Base-by-base conservation (phyloP, 2,888 invertebrate species). In the Baronia brevicornis region DNA sequence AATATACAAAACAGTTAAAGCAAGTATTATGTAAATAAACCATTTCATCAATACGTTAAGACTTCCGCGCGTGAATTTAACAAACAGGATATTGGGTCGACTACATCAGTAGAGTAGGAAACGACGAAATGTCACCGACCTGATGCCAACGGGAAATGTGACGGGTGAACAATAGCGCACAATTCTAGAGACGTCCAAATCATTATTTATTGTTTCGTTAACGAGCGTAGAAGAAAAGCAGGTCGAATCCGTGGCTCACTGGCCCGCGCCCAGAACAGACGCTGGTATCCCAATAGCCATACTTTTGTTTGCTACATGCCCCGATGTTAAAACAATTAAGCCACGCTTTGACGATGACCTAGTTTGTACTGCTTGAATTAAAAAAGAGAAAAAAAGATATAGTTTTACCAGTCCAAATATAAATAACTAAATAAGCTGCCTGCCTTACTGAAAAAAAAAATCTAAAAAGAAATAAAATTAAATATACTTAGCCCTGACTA, bases 181-280 rank as follows among this genome's bases (percentile, higher is more conserved):
- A 65, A 51, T 56, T 55, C 58, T 54, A 55, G 61, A 60, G 64
- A 69, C 66, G 63, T 66, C 69, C 67, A 66, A 73, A 75, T 73
- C 68, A 75, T 78, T 77, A 74, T 74, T 75, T 77, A 77, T 79
- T 74, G 72, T 79, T 74, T 72, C 72, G 72, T 67, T 77, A 77
- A 77, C 75, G 74, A 77, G 73, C 70, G 56, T 51, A 59, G 63
- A 60, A 68, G 64, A 64, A 70, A 65, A 54, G 58, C 46, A 56
- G 51, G 34, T 35, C 39, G 39, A 33, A 30, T 24, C 27, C 36
- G 23, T 18, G 14, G 24, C 27, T 14, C 9, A 28, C 36, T 36
- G 31, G 31, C 36, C 20, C 10, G 28, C 31, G 36, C 36, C 31
- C 31, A 13, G 36, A 27, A 9, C 14, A 18, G 19, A 28, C 13